Conservation (phyloP, 2,797 vertebrate genomes). For the Coregonus sp. region DNA sequence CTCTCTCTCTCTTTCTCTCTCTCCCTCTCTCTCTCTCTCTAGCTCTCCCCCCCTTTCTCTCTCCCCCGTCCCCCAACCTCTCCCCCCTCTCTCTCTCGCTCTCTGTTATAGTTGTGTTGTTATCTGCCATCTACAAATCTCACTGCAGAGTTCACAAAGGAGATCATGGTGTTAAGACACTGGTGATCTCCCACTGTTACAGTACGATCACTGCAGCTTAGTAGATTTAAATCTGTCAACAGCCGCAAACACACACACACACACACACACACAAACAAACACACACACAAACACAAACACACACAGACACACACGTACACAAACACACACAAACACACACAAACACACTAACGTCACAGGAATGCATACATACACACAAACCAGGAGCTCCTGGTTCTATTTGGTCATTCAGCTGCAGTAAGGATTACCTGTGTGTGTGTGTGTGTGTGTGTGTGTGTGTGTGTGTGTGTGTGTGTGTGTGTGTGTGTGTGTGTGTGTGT, state of each 20-base stretch:
- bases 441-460: background rate
- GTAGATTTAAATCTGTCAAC: background rate
- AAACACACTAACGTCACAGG: background rate
- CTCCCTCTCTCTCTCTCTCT: background rate
- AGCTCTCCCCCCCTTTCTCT: background rate
- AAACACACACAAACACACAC: background rate
- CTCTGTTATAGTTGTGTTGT: background rate
- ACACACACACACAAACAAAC: background rate
- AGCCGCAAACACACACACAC: background rate
- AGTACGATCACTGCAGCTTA: background rate
- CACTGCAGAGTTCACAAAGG: background rate
- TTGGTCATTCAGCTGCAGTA: conserved; percentile 1
- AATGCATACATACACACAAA: background rate
- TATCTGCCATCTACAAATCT: background rate
- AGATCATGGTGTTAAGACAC: background rate
- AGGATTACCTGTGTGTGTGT: conserved; percentile 16
- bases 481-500: conserved; percentile 2
- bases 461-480: background rate
- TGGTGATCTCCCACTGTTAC: background rate
- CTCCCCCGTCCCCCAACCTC: background rate
- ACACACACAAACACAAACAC: background rate
- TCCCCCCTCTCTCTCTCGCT: background rate
- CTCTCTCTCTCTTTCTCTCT: too few species aligned
- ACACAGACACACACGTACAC: background rate
- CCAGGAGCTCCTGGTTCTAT: background rate